Evolutionary conservation across 2,113 vertebrate species (phyloP), one percentile per base, ranked within the genome.

Genomic region (Syngnathoides biaculeatus): DNA sequence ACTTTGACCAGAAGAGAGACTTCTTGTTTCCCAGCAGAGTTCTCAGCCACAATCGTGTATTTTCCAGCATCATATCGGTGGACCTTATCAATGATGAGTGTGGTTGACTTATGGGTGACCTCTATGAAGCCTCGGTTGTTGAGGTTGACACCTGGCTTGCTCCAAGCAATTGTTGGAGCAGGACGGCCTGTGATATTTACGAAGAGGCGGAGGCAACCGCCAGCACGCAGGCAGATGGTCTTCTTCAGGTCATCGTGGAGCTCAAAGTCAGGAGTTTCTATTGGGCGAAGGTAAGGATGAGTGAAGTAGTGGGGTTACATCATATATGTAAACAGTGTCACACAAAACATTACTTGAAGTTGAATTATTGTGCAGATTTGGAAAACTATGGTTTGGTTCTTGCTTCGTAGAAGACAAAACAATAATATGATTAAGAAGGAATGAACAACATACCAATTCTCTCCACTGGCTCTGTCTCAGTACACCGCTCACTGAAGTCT

Each of bases 41-140:
- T 99, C 87, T 97, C 95, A 4, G 96, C 96, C 68, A 95, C 93
- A 77, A 99, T 80, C 4, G 94, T 84, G 52, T 99, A 99, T 88
- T 97, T 98, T 66, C 97, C 97, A 72, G 96, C 97, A 1, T 99
- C 97, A 0, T 98, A 98, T 45, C 97, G 94, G 82, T 98, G 95
- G 19, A 97, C 96, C 89, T 97, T 97, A 75, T 98, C 97, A 69
- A 98, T 93, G 50, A 96, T 94, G 70, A 99, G 93, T 30, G 94
- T 91, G 68, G 94, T 95, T 63, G 95, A 94, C 55, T 91, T 94
- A 70, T 89, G 93, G 2, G 92, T 97, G 73, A 93, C 93, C 80
- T 99, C 97, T 69, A 98, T 96, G 79, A 98, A 95, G 52, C 92
- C 96, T 81, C 95, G 93, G 77, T 87, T 95, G 50, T 93, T 88